Base-by-base conservation (phyloP, 1,140 invertebrate genomes). In the Potamilus streckersoni region DNA sequence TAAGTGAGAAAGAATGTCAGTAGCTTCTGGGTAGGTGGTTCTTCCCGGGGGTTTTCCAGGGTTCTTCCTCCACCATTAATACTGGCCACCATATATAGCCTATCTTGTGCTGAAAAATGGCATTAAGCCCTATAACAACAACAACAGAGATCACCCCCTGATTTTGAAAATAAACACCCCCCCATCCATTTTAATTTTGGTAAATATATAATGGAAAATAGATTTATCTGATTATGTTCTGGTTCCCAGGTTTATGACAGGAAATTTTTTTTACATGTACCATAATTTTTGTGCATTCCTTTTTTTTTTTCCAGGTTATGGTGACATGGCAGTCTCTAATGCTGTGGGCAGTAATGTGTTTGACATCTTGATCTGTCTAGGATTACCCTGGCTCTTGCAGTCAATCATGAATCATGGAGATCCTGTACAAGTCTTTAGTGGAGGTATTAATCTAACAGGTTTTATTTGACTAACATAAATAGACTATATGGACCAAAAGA, bases 331-430 rank as follows among this genome's bases (percentile, higher is more conserved):
- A 2, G 86, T 90, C 16, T 88, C 88, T 17, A 89, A 89, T 80
- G 89, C 89, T 66, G 84, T 90, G 0, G 89, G 89, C 23, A 89
- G 88, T 78, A 90, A 90, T 80, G 87, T 90, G 20, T 90, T 90
- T 83, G 89, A 90, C 78, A 89, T 90, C 31, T 82, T 89, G 5
- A 82, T 90, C 27, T 89, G 89, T 77, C 82, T 90, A 19, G 89
- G 89, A 17, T 69, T 90, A 20, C 89, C 89, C 6, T 90, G 88
- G 88, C 77, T 89, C n/a, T 69, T 90, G 16, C 75, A 97, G 90
- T 97, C 96, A 27, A 94, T 94, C 95, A 79, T 93, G 93, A 84
- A 95, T 94, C 69, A 94, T 93, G 83, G 81, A 17, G 60, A 69
- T 31, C 71, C 79, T 55, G 73, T 89, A 15, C 69, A 77, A 57